Evolutionary conservation across 2,797 vertebrate species (phyloP), one percentile per base, ranked within the genome.

Genomic region (Danio albolineatus): DNA sequence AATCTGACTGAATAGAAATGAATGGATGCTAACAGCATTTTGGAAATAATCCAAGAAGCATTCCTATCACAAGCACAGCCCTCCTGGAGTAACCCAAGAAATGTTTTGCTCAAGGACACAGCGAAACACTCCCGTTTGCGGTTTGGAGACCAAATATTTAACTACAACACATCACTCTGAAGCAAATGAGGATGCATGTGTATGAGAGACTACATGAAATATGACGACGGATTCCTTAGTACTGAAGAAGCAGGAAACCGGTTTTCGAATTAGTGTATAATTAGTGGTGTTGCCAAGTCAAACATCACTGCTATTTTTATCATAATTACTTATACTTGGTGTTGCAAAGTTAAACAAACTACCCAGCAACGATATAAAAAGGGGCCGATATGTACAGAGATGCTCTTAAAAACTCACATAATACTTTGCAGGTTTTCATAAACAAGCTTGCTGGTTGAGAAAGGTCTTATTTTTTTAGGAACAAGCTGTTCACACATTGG

Each of bases 21-120:
- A 60, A 69, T 10, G 9, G 7, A 60, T 57, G 62, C 41, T 76
- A 28, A 67, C 21, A 57, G 48, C 38, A 57, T 17, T 54, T 54
- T 76, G 49, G 36, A 49, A 44, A 39, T 6, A 12, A 74, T 7
- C 21, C 43, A 49, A 46, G 64, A 21, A 57, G 51, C 7, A 49
- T 28, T n/a, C 10, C 16, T 17, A 56, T 72, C 38, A 46, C 53
- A 21, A 57, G 57, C 57, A 61, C 44, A 56, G 19, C 41, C 19
- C 39, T 46, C 19, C 17, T 41, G 48, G 7, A 41, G 44, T 4
- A 62, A 14, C 36, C 60, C 4, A 41, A 28, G 10, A 46, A 66
- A 44, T 38, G 74, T 13, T 19, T 56, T 54, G 19, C 73, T 62
- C 28, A 53, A 53, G 59, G 8, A 16, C 36, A 16, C 5, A 61